Conservation (phyloP, 1,140 invertebrate species). For the Sesamia nonagrioides region DNA sequence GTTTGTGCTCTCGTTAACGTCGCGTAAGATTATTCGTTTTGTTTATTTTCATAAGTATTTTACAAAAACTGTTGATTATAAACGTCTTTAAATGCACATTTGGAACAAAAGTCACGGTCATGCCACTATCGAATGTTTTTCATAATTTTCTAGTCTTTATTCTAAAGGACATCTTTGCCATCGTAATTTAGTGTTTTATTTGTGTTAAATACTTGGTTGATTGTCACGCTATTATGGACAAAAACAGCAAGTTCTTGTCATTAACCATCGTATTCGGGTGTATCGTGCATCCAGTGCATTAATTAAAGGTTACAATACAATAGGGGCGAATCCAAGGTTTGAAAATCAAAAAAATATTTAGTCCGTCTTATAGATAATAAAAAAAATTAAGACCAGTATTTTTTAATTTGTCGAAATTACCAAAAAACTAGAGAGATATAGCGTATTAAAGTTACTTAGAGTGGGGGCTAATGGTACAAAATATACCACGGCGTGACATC, state of each 20-base stretch:
- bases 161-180: background rate
- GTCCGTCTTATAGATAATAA: no score
- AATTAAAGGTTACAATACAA: no score
- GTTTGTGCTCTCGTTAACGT: no score
- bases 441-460: no score
- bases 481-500: no score
- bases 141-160: background rate
- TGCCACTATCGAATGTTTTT: constrained; percentile 2
- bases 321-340: no score
- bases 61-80: background rate
- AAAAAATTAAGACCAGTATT: no score
- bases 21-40: background rate
- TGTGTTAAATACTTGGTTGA: background rate
- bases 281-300: no score
- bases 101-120: constrained; percentile 29
- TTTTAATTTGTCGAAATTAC: no score
- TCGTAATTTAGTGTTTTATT: background rate
- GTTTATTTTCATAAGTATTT: background rate
- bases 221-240: background rate
- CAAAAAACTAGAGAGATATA: no score
- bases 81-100: constrained; percentile 13
- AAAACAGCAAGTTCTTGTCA: background rate
- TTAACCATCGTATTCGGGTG: background rate
- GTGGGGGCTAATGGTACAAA: no score
- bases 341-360: no score